Evolutionary conservation across 2,888 invertebrate species (phyloP).

Genomic region (Romanomermis culicivorax): DNA sequence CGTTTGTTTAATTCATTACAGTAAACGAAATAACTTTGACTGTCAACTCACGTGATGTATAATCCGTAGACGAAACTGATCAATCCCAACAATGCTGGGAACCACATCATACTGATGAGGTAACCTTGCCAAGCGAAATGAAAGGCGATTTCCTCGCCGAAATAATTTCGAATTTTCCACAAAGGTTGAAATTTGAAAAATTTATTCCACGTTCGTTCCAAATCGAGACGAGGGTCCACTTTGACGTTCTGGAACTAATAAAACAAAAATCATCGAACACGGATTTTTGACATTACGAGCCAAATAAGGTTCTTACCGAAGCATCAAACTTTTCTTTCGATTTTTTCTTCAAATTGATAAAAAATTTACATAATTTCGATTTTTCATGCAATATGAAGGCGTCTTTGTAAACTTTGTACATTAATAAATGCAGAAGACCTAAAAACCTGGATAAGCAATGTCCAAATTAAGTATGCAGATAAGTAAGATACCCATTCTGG

Average conservation of each 20-base stretch:
- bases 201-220: constrained; percentile 26
- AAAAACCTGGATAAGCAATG: constrained; percentile 4
- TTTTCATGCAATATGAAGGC: constrained; percentile 31
- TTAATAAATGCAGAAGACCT: constrained; percentile 30
- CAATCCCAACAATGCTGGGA: constrained; percentile 32
- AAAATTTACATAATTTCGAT: constrained; percentile 20
- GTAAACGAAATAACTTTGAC: no score
- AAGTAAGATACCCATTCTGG: background rate
- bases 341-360: constrained; percentile 15
- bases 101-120: constrained; percentile 30
- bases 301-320: no score
- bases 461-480: background rate
- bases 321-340: constrained; percentile 9
- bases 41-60: constrained; percentile 27
- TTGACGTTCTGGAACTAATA: background rate
- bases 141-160: constrained; percentile 34
- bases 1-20: no score
- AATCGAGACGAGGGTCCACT: constrained; percentile 13
- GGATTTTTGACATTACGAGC: background rate
- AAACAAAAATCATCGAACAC: background rate
- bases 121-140: constrained; percentile 35
- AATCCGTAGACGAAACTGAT: constrained; percentile 31
- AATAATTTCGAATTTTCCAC: constrained; percentile 32
- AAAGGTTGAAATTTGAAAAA: constrained; percentile 30
- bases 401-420: constrained; percentile 29